Conservation (phyloP, 1,140 invertebrate genomes). For the Parasteatoda tepidariorum region DNA sequence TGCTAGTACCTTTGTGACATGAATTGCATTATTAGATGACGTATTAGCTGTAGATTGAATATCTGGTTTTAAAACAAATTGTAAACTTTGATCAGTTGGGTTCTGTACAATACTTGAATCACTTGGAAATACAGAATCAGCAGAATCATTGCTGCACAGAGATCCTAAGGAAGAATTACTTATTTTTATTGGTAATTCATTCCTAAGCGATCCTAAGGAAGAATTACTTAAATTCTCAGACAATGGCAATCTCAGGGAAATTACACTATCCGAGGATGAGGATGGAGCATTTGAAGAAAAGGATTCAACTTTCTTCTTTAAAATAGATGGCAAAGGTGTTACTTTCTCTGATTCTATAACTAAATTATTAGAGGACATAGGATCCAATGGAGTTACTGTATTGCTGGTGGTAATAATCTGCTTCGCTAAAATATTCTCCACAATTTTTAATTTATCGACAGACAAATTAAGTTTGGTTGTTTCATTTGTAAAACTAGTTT, state of each 20-base stretch:
- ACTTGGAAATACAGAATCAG: neutral
- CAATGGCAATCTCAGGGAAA: no score
- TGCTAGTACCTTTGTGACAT: conserved; percentile 3
- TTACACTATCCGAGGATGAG: no score
- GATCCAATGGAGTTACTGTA: neutral
- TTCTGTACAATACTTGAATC: neutral
- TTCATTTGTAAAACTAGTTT: neutral
- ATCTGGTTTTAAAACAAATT: neutral
- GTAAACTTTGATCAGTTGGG: neutral
- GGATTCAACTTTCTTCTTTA: no score
- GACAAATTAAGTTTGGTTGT: neutral
- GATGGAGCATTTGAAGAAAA: no score
- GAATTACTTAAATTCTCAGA: no score
- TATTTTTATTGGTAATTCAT: no score
- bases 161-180: no score
- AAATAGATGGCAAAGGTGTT: no score
- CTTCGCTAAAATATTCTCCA: neutral
- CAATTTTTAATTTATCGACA: neutral
- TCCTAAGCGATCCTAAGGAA: no score
- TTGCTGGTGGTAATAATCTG: neutral
- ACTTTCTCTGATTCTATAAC: neutral
- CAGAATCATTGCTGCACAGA: neutral
- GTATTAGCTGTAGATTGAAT: neutral
- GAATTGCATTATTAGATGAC: neutral
- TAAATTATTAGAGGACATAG: neutral